Evolutionary conservation across 2,113 vertebrate genomes (phyloP).

Genomic region (Rhea pennata): DNA sequence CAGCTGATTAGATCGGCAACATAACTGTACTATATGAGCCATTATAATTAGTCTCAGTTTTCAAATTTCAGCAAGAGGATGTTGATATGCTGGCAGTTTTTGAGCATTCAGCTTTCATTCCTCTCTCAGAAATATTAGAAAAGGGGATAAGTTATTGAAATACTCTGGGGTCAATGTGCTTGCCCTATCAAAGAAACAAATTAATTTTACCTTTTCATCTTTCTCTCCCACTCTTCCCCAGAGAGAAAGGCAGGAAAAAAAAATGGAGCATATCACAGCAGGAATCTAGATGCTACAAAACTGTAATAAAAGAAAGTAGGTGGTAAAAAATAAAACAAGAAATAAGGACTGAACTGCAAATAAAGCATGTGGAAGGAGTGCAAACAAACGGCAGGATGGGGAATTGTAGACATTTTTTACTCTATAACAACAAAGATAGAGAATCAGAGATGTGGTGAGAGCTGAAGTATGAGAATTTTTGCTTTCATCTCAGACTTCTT

Average conservation of each 20-base stretch:
- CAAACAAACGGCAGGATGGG: not conserved
- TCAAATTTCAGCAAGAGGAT: constrained; percentile 43
- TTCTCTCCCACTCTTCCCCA: not conserved
- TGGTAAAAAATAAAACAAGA: constrained; percentile 28
- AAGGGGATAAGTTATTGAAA: constrained; percentile 33
- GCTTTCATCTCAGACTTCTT: constrained; percentile 41
- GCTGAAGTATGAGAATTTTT: constrained; percentile 16
- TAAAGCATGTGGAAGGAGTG: not conserved
- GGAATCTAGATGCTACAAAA: constrained; percentile 34
- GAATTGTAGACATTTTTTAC: not conserved
- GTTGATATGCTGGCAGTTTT: constrained; percentile 36
- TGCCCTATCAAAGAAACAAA: constrained; percentile 39
- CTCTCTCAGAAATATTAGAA: constrained; percentile 38
- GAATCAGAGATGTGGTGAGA: constrained; percentile 11
- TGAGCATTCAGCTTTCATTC: constrained; percentile 47
- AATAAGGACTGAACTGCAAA: not conserved
- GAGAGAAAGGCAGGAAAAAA: constrained; percentile 21
- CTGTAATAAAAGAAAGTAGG: constrained; percentile 27
- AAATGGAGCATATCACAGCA: constrained; percentile 16
- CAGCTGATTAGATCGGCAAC: constrained; percentile 60
- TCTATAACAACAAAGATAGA: constrained; percentile 20
- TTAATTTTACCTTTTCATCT: constrained; percentile 65
- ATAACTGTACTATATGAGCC: constrained; percentile 43
- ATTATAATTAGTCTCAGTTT: constrained; percentile 58
- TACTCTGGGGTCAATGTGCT: not conserved